Evolutionary conservation across 2,113 vertebrate species (phyloP), one percentile per base, ranked within the genome.

Genomic region (Myotis davidii): DNA sequence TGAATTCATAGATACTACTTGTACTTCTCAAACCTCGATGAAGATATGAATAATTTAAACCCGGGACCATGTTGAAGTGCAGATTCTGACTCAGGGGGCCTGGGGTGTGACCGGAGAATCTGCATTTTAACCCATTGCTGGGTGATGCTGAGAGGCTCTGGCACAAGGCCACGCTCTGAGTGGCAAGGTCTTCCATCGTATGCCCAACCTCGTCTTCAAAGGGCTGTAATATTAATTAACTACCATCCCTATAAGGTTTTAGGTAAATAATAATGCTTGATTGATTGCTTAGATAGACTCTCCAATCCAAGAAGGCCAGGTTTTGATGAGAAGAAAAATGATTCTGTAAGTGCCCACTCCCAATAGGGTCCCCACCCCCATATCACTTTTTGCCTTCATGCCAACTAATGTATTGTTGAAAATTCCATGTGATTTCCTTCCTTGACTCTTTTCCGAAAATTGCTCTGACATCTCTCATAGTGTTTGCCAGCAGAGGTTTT

Each of bases 401-500:
- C 50, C 70, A 85, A 20, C 64, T 56, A 88, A 50, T 42, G 27
- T 32, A 42, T 37, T 25, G 72, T 82, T 88, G 78, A 81, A 65
- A 83, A 91, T 91, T 81, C 48, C 18, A 5, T 94, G 85, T 76
- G 65, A 74, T 93, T 88, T 94, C 82, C 65, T 83, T 27, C 34
- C 83, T 91, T 86, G 67, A 34, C 32, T 95, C 32, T 82, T 48
- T 92, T 88, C 69, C 67, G 74, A 88, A 94, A 96, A 95, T 70
- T 69, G 48, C 50, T 12, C 82, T 88, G 65, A 73, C 54, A 52
- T 83, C 82, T 82, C 88, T 92, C 67, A 6, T 69, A 85, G 82
- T 18, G 2, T 94, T 97, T 90, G 65, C 73, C 76, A 74, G 88
- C 34, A 61, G 90, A 96, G 81, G 61, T 90, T 93, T 94, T 95